Base-by-base conservation (phyloP, 2,113 vertebrate species). In the Rhagologus leucostigma region DNA sequence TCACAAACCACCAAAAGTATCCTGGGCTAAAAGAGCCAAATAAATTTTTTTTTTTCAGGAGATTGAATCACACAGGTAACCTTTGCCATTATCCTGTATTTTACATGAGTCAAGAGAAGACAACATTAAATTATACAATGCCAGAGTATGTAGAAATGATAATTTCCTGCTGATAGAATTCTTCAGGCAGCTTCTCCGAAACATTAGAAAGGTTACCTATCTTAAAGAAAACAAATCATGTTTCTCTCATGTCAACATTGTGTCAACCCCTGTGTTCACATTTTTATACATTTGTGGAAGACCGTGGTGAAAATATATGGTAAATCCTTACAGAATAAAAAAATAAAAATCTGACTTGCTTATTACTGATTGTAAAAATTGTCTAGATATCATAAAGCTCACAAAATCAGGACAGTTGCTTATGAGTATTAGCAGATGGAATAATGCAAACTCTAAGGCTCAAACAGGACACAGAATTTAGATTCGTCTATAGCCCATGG, bases 401-500 rank as follows among this genome's bases (percentile, higher is more conserved):
- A 32, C 0, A 3, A 81, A 84, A 84, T 29, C 19, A 8, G 32
- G 39, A 57, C 7, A 46, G 20, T 10, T 84, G 23, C 17, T 59
- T 27, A 41, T 13, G 27, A 79, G 35, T 73, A 62, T 19, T 26
- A 49, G 30, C 39, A 88, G 76, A 70, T 67, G 18, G 9, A 91
- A 85, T 47, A 57, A 55, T 13, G 19, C 1, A 37, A 78, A 71
- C 3, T 50, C 29, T 14, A 62, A 69, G 30, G 50, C 21, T 95
- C 13, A 46, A 55, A 37, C 24, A 74, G 14, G 30, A 62, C 57
- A 73, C 42, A 47, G 35, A 52, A 65, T 37, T 80, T 41, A 19
- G 46, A 70, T 50, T 83, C 81, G 21, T 17, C 46, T 46, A 3
- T 29, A 83, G n/a, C 12, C 44, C 1, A 0, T 0, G 0, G 42